These are phyloP conservation scores for Acrocephalus kingi DNA, from an alignment of 2,113 vertebrate genomes.

Conservation along the genomic window DNA sequence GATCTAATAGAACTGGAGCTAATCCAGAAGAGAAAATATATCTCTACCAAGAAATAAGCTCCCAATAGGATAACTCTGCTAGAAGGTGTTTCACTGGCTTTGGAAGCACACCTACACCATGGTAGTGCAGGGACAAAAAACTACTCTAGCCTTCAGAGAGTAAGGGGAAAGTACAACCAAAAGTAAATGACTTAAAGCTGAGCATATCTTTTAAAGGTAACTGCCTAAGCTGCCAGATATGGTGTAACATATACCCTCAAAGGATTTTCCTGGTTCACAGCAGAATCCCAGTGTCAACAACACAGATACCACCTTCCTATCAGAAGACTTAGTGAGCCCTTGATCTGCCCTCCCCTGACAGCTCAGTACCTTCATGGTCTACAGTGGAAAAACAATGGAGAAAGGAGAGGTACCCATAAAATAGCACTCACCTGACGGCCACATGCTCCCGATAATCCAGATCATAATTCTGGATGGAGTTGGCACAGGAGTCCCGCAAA, in stretches of 20 bases:
- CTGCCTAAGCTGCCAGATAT: not conserved
- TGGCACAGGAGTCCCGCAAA: constrained; percentile 78
- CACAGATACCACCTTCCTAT: fast-evolving
- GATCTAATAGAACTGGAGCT: not conserved
- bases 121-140: not conserved
- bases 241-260: not conserved
- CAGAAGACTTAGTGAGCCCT: not conserved
- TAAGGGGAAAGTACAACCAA: not conserved
- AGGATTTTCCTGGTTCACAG: not conserved
- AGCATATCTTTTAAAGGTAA: not conserved
- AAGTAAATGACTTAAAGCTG: not conserved
- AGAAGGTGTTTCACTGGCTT: not conserved
- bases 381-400: fast-evolving
- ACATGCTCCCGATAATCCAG: constrained; percentile 83
- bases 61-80: not conserved
- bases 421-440: constrained; percentile 81
- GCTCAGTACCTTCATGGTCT: fast-evolving
- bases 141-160: not conserved
- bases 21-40: not conserved
- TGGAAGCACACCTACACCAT: not conserved
- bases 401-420: not conserved
- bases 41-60: not conserved
- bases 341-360: not conserved
- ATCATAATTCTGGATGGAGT: constrained; percentile 85
- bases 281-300: not conserved